phyloP scores from a whole-genome alignment of 53 echinoderm and acorn worm genomes.

The Mesocentrotus franciscanus region DNA sequence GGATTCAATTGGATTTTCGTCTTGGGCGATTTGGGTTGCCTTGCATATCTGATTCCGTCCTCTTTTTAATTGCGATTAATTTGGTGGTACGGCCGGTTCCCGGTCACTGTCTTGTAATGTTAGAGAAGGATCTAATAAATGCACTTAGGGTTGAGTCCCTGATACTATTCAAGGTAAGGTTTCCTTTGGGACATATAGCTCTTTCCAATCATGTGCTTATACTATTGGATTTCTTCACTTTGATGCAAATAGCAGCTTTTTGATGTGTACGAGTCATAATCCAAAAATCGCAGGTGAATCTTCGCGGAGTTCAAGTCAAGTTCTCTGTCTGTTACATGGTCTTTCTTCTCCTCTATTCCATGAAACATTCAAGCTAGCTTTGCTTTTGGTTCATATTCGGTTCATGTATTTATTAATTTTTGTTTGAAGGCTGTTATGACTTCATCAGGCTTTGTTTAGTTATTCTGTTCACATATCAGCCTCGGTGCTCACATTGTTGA shows the following conservation, averaged over 20 bases:
- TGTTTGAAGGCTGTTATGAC: background rate
- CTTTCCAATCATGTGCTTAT: background rate
- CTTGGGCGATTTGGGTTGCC: too few species aligned
- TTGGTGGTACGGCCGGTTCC: too few species aligned
- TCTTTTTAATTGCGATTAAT: too few species aligned
- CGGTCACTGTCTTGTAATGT: too few species aligned
- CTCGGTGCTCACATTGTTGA: background rate
- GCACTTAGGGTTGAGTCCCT: too few species aligned
- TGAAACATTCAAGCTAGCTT: background rate
- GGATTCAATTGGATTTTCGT: too few species aligned
- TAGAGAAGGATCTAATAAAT: too few species aligned
- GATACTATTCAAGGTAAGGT: background rate
- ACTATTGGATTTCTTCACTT: constrained; percentile 1
- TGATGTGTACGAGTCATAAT: background rate
- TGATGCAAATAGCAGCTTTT: constrained; percentile 26
- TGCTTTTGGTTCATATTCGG: background rate
- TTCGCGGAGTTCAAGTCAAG: background rate
- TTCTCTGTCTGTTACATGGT: background rate
- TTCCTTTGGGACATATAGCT: background rate
- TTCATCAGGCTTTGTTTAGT: background rate
- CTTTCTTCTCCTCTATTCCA: background rate
- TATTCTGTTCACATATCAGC: background rate
- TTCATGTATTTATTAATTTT: background rate
- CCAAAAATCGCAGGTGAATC: background rate
- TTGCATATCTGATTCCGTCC: too few species aligned